A percentile compares a stretch with the other conserved stretches of the same genome.
Evolutionary conservation across 2,113 vertebrate genomes (phyloP).

Genomic region (Trichomycterus rosablanca): DNA sequence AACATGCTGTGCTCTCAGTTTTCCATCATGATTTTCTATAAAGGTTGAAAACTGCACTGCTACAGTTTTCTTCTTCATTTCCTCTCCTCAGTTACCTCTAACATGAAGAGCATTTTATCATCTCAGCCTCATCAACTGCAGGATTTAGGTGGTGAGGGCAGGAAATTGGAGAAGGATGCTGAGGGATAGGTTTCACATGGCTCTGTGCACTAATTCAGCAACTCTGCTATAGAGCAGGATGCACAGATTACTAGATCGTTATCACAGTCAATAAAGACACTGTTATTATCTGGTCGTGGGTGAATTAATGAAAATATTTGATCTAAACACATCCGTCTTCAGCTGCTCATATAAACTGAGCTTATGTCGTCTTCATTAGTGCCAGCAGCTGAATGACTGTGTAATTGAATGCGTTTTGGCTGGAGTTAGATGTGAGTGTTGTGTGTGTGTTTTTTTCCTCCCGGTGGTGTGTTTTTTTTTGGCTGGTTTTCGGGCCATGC

Average conservation of each 20-base stretch:
- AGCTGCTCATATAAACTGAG: conserved; percentile 11
- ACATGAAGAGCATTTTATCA: conserved; percentile 20
- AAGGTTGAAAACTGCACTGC: background rate
- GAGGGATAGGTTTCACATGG: conserved; percentile 23
- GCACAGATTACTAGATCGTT: no score
- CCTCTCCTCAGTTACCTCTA: conserved; percentile 37
- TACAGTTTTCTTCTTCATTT: conserved; percentile 26
- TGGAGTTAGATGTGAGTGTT: conserved; percentile 30
- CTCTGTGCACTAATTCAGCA: conserved; percentile 14
- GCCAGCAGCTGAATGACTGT: conserved; percentile 19
- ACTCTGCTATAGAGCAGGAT: conserved; percentile 11
- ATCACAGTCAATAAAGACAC: background rate
- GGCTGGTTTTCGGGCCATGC: conserved; percentile 39
- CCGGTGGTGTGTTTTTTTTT: conserved; percentile 36
- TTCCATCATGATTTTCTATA: background rate
- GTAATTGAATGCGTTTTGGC: conserved; percentile 21
- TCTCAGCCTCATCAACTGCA: conserved; percentile 5
- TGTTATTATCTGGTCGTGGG: conserved; percentile 6
- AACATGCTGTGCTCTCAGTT: background rate
- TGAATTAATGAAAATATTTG: conserved; percentile 30
- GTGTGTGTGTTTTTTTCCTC: conserved; percentile 44
- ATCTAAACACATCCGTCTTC: conserved; percentile 21
- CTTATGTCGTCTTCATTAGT: conserved; percentile 13
- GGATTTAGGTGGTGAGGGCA: conserved; percentile 37
- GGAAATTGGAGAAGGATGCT: conserved; percentile 37